Evolutionary conservation across 1,140 invertebrate species (phyloP).

Genomic region (Polypedilum pembai): DNA sequence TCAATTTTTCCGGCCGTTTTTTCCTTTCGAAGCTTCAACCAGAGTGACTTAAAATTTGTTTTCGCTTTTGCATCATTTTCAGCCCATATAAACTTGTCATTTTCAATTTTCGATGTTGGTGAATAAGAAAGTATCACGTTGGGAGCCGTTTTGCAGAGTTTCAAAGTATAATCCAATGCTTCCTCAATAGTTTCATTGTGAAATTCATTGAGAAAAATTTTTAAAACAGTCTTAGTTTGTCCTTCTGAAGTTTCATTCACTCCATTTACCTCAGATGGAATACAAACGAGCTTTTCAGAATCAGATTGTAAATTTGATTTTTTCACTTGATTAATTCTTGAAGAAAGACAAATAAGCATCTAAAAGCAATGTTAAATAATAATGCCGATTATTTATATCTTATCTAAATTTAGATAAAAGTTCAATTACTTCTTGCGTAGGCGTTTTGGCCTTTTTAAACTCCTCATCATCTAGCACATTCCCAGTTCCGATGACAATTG

Average conservation of each 20-base stretch:
- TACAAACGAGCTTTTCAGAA: neutral
- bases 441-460: constrained; percentile 70
- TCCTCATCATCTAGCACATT: constrained; percentile 77
- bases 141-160: neutral
- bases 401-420: constrained; percentile 29
- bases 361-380: neutral
- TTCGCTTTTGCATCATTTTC: constrained; percentile 9
- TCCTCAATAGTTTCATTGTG: neutral
- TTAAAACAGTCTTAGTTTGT: neutral
- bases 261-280: neutral
- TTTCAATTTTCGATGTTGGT: neutral
- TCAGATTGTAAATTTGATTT: neutral
- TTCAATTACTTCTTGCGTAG: constrained; percentile 68
- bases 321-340: neutral
- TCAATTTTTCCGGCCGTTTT: constrained; percentile 56
- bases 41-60: constrained; percentile 38
- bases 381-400: neutral
- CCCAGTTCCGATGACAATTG: constrained; percentile 66
- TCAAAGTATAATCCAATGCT: neutral
- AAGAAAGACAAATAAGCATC: neutral
- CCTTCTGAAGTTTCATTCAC: neutral
- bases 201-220: constrained; percentile 4
- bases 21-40: constrained; percentile 64
- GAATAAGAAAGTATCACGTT: neutral
- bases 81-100: constrained; percentile 12